Base-by-base conservation (phyloP, 1,140 invertebrate species). In the Campoletis sonorensis region DNA sequence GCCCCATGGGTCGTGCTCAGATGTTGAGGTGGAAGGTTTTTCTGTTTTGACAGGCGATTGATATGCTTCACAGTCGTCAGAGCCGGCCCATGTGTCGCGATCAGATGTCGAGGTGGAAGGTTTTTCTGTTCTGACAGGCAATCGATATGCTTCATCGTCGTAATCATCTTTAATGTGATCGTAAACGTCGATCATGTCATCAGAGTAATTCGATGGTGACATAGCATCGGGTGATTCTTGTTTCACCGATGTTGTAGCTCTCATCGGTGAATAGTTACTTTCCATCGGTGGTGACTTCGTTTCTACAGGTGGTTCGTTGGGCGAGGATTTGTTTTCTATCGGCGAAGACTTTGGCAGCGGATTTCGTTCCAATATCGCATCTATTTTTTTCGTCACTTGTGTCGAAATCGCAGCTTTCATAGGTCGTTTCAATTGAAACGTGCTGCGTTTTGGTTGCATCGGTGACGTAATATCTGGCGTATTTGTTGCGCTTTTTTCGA, bases 361-460 rank as follows among this genome's bases (percentile, higher is more conserved):
- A 64, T 64, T 18, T 68, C 72, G 72, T 37, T 82, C 81, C 76
- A 26, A 79, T 21, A 79, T 79, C 16, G 51, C 76, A 18, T 58
- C 76, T 30, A 82, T 79, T 49, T 71, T 79, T 79, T 79, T 81
- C 49, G 58, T 81, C 21, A 78, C 58, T 54, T 76, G 16, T 1
- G 64, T 49, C 26, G 73, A 68, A 18, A 81, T 68, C 7, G 73
- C 78, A 15, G 70, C 81, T 67, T 68, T 82, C 4, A 79, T 30
- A 0, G 81, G 81, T 68, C 68, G n/a, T 58, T 79, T 82, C 11
- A 82, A 58, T 70, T 79, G 68, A 58, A 82, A 82, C 1, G 67
- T 72, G 1, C 76, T 40, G 13, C 72, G 77, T 16, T 73, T 79
- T 13, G 51, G 15, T 79, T 68, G 73, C 16, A 58, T 64, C 10